phyloP scores from a whole-genome alignment of 2,888 invertebrate genomes.

The Hemistola chrysoprasaria region DNA sequence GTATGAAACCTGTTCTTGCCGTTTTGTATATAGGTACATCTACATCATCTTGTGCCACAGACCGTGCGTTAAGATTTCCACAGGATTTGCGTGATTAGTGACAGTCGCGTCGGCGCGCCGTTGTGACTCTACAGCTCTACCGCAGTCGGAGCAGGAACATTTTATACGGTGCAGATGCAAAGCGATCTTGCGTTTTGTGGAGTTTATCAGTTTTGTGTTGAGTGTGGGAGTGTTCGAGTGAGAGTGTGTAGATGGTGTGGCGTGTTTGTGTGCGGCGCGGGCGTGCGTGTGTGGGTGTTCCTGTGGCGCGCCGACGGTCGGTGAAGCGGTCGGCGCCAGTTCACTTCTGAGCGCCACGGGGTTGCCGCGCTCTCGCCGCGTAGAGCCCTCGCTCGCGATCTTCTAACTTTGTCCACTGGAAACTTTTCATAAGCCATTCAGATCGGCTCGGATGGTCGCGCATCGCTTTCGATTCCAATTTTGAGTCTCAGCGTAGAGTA shows the following conservation, averaged over 20 bases:
- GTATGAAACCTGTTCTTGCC: constrained; percentile 34
- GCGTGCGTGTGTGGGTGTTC: constrained; percentile 59
- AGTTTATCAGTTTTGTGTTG: constrained; percentile 69
- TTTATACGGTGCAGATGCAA: constrained; percentile 63
- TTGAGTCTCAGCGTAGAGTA: constrained; percentile 47
- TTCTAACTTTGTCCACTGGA: constrained; percentile 77
- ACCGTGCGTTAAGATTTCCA: constrained; percentile 16
- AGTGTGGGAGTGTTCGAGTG: constrained; percentile 39
- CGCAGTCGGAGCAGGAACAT: constrained; percentile 42
- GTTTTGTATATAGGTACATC: constrained; percentile 20
- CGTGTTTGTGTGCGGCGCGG: constrained; percentile 39
- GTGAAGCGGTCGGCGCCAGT: constrained; percentile 59
- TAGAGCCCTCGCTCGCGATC: constrained; percentile 68
- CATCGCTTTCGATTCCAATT: constrained; percentile 48
- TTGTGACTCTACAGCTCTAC: too few species aligned
- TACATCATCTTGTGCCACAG: constrained; percentile 20
- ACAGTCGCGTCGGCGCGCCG: constrained; percentile 9
- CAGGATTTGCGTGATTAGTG: constrained; percentile 12
- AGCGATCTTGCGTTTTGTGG: constrained; percentile 68
- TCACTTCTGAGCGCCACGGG: constrained; percentile 68
- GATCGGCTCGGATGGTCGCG: constrained; percentile 50
- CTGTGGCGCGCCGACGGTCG: constrained; percentile 55
- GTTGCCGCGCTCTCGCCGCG: constrained; percentile 64
- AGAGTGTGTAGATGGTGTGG: constrained; percentile 38
- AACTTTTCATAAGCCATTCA: constrained; percentile 75